Base-by-base conservation (phyloP, 2,797 vertebrate genomes). In the Chelon auratus region DNA sequence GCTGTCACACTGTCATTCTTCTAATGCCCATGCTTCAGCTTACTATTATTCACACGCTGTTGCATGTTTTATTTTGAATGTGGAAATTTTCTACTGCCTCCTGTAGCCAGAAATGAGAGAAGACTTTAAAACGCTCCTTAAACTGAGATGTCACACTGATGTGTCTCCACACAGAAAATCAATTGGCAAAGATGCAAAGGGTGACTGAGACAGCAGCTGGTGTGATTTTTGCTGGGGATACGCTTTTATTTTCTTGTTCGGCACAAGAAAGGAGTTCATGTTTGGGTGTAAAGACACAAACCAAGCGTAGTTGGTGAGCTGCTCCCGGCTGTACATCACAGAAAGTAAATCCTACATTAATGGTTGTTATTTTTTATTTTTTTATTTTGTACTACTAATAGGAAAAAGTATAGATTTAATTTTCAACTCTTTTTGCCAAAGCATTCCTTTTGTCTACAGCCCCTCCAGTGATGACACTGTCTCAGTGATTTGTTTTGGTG, bases 181-280 rank as follows among this genome's bases (percentile, higher is more conserved):
- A 78, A 59, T 84, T 72, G 76, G 33, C 2, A 11, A 57, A 53
- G 68, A 62, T 50, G 72, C 0, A 5, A 81, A 42, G 71, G 73
- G 75, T 72, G 71, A 62, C 61, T 36, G 69, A 71, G 62, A 60
- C 61, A 9, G 69, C 42, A 71, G 69, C 63, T 37, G 8, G 58
- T 12, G 52, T 26, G 59, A 69, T 69, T 62, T 56, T 63, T 75
- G 2, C 47, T 30, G 22, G 53, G 58, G 51, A 62, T 68, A 47
- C 47, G 33, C 20, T 52, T 62, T 43, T 72, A 30, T 62, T 70
- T 80, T 72, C 52, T 61, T 65, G 17, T 62, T n/a, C 62, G 57
- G 13, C 55, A 43, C 17, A 62, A 37, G 53, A 39, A 42, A 57
- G 42, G 11, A 43, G 24, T 58, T 77, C 50, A 15, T 36, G 60